Evolutionary conservation across 2,888 invertebrate species (phyloP), one percentile per base, ranked within the genome.

Genomic region (Tachina fera): DNA sequence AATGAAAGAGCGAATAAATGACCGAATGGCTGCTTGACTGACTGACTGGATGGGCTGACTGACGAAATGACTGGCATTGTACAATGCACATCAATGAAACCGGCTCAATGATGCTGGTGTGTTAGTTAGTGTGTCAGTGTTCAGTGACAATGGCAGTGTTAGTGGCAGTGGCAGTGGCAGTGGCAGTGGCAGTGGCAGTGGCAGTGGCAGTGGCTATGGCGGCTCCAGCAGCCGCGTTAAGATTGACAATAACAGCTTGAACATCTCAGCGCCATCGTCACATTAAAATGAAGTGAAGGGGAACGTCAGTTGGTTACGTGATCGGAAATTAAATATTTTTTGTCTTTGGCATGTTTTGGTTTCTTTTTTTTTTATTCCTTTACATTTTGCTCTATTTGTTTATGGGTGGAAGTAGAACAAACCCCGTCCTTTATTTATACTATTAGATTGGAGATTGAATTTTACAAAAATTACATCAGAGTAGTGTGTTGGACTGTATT

Each of bases 311-410:
- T 81, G 61, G 72, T 78, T 84, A 84, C 84, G 84, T 84, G 84
- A 84, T 84, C 84, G 81, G 84, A 84, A 84, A 84, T 84, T 84
- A 84, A 84, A 84, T 81, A 68, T 76, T 84, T 76, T 75, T 61
- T 65, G 22, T 75, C 47, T 53, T 71, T 74, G 41, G n/a, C 19
- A 47, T 63, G 16, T 74, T 68, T 68, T 49, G 6, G n/a, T n/a
- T 6, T 65, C 63, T 4, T 49, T 56, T 16, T 11, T 13, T 22
- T 14, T 58, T 68, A n/a, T 60, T 56, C 31, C 1, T 31, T 31
- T n/a, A 9, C 11, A 19, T 22, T 58, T 43, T 43, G 5, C 3
- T 16, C 4, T 16, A 58, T 41, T 16, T 10, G 43, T 61, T 43
- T 2, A 41, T 60, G 10, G 9, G 16, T n/a, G n/a, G 6, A 56